These are phyloP conservation scores for Zaprionus inermis DNA, from an alignment of 1,140 invertebrate species.

Conservation along the genomic window DNA sequence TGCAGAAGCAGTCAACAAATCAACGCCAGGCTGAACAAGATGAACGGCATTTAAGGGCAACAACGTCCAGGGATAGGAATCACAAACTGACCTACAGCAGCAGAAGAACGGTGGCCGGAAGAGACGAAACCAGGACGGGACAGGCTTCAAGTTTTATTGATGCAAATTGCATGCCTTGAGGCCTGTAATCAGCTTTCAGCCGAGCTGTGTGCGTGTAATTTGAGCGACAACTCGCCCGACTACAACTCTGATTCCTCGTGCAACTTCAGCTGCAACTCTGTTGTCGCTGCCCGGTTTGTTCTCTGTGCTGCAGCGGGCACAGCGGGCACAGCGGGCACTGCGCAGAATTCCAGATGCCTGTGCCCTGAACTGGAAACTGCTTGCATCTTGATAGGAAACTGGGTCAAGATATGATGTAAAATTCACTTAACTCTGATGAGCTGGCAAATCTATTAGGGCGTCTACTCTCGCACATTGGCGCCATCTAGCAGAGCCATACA, in stretches of 20 bases:
- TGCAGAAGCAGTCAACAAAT: constrained; percentile 80
- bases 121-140: constrained; percentile 2
- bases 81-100: constrained; percentile 79
- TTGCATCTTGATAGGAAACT: constrained; percentile 61
- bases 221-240: constrained; percentile 70
- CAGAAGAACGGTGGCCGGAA: constrained; percentile 33
- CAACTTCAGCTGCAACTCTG: constrained; percentile 15
- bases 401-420: constrained; percentile 63
- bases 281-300: constrained; percentile 24
- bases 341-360: constrained; percentile 17
- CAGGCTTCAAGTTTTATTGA: constrained; percentile 68
- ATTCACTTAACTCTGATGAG: constrained; percentile 74
- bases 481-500: constrained; percentile 52
- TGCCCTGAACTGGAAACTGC: background rate
- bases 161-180: constrained; percentile 75
- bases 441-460: constrained; percentile 50
- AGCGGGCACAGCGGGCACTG: constrained; percentile 2
- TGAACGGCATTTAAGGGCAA: constrained; percentile 47
- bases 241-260: background rate
- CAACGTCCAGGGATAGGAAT: constrained; percentile 28
- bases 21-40: constrained; percentile 63
- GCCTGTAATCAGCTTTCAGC: constrained; percentile 72
- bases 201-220: constrained; percentile 72
- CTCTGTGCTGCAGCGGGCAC: constrained; percentile 4
- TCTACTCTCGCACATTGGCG: constrained; percentile 33